Evolutionary conservation across 2,888 invertebrate genomes (phyloP).

Genomic region (Phlogophora meticulosa): DNA sequence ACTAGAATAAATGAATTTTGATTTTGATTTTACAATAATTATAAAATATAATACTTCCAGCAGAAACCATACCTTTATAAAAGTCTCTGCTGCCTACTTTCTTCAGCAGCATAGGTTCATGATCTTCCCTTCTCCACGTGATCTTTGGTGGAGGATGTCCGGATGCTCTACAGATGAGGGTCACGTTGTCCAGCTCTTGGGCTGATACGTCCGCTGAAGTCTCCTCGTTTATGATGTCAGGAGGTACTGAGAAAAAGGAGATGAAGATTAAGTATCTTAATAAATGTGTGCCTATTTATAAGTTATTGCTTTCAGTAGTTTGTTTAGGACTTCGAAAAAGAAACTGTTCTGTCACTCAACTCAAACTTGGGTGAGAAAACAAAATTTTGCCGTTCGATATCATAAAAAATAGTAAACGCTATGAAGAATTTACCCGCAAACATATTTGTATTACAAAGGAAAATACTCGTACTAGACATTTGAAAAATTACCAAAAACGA

Average conservation of each 20-base stretch:
- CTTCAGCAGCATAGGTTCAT: slow-evolving; percentile 91
- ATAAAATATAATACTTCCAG: too few species aligned
- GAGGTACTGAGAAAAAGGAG: slow-evolving; percentile 91
- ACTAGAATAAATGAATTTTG: too few species aligned
- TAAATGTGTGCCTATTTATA: neutral
- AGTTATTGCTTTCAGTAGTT: neutral
- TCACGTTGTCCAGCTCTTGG: slow-evolving; percentile 95
- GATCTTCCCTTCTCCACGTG: slow-evolving; percentile 95
- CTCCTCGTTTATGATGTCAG: slow-evolving; percentile 94
- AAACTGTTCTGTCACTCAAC: too few species aligned
- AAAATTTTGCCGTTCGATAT: too few species aligned
- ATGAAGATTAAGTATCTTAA: neutral
- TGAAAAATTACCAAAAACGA: too few species aligned
- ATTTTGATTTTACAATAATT: too few species aligned
- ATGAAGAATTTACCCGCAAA: too few species aligned
- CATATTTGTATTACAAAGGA: too few species aligned
- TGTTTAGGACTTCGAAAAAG: too few species aligned
- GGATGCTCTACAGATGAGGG: slow-evolving; percentile 95
- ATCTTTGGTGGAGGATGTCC: slow-evolving; percentile 95
- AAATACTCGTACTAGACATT: too few species aligned
- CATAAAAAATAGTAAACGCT: too few species aligned
- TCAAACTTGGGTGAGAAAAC: too few species aligned
- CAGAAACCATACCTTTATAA: slow-evolving; percentile 78
- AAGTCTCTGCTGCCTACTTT: slow-evolving; percentile 85
- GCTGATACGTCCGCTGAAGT: slow-evolving; percentile 95